Percentiles rank a stretch among this genome's conserved stretches.
These are phyloP conservation scores for Melieria picta DNA, from an alignment of 2,888 invertebrate species.

Conservation along the genomic window DNA sequence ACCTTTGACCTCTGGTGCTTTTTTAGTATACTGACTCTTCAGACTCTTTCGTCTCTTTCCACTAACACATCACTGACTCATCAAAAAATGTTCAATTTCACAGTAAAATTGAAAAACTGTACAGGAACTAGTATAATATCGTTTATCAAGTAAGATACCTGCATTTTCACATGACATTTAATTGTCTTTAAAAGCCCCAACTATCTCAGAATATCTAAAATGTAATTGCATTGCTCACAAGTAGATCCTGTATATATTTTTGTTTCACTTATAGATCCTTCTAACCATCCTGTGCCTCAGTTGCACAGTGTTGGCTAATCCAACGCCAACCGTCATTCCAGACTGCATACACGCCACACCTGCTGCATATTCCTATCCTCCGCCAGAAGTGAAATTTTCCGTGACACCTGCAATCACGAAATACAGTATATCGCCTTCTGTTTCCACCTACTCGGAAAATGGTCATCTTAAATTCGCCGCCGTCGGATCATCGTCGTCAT, in stretches of 20 bases:
- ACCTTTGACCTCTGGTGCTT: too few species aligned
- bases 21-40: too few species aligned
- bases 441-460: slow-evolving; percentile 57
- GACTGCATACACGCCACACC: slow-evolving; percentile 57
- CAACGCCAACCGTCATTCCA: slow-evolving; percentile 52
- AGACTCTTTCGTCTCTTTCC: too few species aligned
- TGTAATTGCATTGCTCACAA: too few species aligned
- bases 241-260: not conserved
- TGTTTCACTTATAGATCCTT: slow-evolving; percentile 48
- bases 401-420: slow-evolving; percentile 59
- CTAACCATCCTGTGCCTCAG: slow-evolving; percentile 57
- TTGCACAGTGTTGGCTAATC: slow-evolving; percentile 51
- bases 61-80: too few species aligned
- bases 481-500: slow-evolving; percentile 54
- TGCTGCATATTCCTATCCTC: slow-evolving; percentile 70
- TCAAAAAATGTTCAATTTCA: too few species aligned
- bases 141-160: too few species aligned
- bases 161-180: too few species aligned
- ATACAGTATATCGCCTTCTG: slow-evolving; percentile 55
- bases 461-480: slow-evolving; percentile 65
- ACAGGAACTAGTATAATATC: too few species aligned
- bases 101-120: too few species aligned
- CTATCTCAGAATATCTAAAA: too few species aligned
- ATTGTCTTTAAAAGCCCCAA: too few species aligned
- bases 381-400: slow-evolving; percentile 69